phyloP scores from a whole-genome alignment of 1,140 invertebrate species.

The Ptiloglossa arizonensis region DNA sequence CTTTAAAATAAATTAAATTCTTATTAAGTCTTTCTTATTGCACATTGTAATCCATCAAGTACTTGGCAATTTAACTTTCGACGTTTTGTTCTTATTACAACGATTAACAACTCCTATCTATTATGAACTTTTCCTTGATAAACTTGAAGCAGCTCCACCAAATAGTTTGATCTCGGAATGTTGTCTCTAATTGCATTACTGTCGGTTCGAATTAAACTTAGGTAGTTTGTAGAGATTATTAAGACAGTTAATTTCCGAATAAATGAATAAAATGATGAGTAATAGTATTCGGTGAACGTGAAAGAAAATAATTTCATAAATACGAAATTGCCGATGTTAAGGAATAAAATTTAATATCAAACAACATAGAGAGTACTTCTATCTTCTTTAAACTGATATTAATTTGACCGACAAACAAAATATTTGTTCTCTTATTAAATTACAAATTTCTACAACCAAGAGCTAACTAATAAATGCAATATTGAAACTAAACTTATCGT shows the following conservation, averaged over 20 bases:
- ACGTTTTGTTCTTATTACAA: neutral
- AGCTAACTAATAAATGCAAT: no score
- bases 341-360: no score
- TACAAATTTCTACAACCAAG: no score
- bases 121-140: constrained; percentile 19
- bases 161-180: constrained; percentile 37
- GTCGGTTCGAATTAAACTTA: constrained; percentile 19
- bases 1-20: no score
- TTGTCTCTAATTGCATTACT: constrained; percentile 26
- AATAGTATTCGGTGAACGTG: neutral
- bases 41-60: neutral
- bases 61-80: neutral
- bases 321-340: no score
- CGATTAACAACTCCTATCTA: constrained; percentile 4
- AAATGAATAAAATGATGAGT: neutral
- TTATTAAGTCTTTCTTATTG: neutral
- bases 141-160: constrained; percentile 25
- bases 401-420: no score
- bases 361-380: no score
- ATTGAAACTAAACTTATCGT: no score
- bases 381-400: no score
- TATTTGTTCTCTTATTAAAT: no score
- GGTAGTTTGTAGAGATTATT: constrained; percentile 22
- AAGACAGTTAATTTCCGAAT: neutral
- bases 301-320: no score